phyloP scores from a whole-genome alignment of 2,797 vertebrate genomes.

The Malurus leucopterus region DNA sequence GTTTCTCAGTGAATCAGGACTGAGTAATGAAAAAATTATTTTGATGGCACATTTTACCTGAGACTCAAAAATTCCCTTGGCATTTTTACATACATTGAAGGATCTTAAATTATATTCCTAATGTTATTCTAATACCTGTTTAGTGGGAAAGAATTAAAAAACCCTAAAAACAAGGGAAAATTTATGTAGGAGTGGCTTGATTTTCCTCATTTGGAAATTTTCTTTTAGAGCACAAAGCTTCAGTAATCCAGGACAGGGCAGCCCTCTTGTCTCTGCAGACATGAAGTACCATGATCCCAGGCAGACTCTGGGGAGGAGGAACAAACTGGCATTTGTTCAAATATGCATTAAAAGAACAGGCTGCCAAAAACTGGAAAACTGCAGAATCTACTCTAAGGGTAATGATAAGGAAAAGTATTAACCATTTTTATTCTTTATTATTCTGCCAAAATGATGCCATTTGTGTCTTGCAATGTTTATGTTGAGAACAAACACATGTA shows the following conservation, averaged over 20 bases:
- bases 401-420: conserved; percentile 25
- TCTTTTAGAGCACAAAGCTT: background rate
- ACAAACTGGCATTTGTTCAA: conserved; percentile 28
- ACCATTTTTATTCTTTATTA: conserved; percentile 7
- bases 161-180: background rate
- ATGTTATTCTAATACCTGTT: background rate
- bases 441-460: conserved; percentile 16
- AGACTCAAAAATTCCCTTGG: background rate
- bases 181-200: background rate
- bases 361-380: conserved; percentile 9
- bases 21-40: background rate
- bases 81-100: background rate
- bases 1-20: background rate
- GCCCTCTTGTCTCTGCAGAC: background rate
- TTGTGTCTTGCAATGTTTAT: background rate
- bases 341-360: background rate
- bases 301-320: background rate
- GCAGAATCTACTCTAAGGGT: background rate
- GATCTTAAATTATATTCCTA: background rate
- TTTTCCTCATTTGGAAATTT: background rate
- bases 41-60: background rate
- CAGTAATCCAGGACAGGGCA: background rate
- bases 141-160: background rate
- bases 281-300: background rate
- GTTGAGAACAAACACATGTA: background rate